Evolutionary conservation across 2,797 vertebrate species (phyloP).

Genomic region (Propithecus deckenii): DNA sequence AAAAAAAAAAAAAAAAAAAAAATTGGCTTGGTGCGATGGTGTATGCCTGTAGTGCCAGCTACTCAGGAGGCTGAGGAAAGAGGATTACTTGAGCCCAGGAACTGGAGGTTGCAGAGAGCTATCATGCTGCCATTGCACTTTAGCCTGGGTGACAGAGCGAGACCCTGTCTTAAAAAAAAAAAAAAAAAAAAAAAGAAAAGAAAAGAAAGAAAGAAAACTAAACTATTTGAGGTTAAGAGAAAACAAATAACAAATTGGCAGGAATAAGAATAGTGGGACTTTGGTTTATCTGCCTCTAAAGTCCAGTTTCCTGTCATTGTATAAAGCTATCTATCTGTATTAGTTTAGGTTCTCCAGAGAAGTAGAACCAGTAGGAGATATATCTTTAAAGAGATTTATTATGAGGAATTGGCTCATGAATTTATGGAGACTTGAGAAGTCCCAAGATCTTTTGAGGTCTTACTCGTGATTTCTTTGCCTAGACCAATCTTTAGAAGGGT

Average conservation of each 20-base stretch:
- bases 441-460: neutral
- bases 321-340: neutral
- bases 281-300: neutral
- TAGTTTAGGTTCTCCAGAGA: neutral
- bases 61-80: neutral
- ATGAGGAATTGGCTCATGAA: neutral
- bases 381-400: neutral
- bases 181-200: no score
- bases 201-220: neutral
- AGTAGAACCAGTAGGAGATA: neutral
- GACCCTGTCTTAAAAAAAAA: neutral
- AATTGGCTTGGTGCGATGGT: neutral
- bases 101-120: neutral
- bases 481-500: neutral
- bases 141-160: neutral
- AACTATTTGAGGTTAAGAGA: neutral
- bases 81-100: neutral
- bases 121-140: neutral
- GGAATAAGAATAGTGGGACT: neutral
- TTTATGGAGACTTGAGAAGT: neutral
- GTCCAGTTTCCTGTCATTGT: neutral
- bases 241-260: neutral
- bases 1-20: no score
- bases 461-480: neutral
- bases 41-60: neutral